phyloP scores from a whole-genome alignment of 2,113 vertebrate genomes.

The Anhinga rufa region DNA sequence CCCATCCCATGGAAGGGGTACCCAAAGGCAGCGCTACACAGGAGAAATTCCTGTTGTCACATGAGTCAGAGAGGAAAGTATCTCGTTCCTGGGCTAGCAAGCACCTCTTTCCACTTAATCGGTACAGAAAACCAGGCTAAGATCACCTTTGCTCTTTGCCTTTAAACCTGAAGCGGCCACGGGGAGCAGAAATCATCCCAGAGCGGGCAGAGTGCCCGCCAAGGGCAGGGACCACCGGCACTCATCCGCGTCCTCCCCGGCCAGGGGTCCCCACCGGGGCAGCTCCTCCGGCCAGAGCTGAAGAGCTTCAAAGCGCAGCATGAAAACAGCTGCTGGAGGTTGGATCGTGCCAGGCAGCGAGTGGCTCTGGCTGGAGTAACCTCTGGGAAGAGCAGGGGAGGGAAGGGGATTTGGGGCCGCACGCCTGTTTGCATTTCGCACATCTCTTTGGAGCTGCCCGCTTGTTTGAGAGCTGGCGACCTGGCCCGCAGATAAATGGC shows the following conservation, averaged over 20 bases:
- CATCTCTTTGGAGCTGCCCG: background rate
- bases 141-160: background rate
- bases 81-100: background rate
- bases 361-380: background rate
- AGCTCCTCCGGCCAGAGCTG: background rate
- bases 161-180: background rate
- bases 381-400: background rate
- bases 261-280: background rate
- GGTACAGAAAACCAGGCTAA: background rate
- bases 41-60: background rate
- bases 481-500: background rate
- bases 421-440: background rate
- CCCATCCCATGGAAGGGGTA: background rate
- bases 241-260: accelerated
- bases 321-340: background rate
- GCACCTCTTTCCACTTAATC: background rate
- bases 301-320: background rate
- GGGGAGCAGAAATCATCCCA: background rate
- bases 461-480: background rate
- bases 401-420: background rate
- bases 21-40: background rate
- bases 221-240: background rate
- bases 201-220: background rate
- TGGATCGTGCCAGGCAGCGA: background rate
- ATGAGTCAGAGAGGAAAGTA: constrained; percentile 21